Evolutionary conservation across 2,888 invertebrate genomes (phyloP).

Genomic region (Pristionchus maxplancki): DNA sequence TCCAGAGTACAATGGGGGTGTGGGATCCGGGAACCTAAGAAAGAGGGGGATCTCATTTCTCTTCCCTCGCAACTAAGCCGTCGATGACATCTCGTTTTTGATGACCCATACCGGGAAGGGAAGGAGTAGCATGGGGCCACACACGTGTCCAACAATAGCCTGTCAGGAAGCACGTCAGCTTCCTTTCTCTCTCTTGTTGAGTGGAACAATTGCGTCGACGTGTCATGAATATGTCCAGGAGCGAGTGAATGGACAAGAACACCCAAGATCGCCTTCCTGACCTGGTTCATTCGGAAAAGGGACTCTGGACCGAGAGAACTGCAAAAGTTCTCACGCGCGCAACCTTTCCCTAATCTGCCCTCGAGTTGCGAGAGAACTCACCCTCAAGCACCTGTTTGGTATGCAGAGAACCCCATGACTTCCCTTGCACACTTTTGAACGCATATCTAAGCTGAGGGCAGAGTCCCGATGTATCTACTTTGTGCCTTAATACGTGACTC

Average conservation of each 20-base stretch:
- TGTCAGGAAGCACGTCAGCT: not conserved
- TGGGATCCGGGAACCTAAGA: not conserved
- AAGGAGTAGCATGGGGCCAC: not conserved
- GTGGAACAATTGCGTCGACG: not conserved
- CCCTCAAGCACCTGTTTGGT: not conserved
- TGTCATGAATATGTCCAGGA: not conserved
- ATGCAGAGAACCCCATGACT: not conserved
- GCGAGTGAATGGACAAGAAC: not conserved
- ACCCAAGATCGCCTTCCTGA: not conserved
- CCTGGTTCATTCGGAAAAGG: not conserved
- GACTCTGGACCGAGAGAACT: not conserved
- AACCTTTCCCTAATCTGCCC: not conserved
- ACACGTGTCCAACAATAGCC: constrained; percentile 20
- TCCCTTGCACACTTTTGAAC: not conserved
- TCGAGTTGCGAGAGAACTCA: not conserved
- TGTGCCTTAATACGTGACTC: not conserved
- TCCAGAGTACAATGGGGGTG: not conserved
- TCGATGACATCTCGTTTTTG: not conserved
- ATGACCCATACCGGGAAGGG: not conserved
- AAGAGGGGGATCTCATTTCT: not conserved
- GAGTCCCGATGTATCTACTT: not conserved
- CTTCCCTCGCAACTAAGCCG: not conserved
- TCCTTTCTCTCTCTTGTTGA: not conserved
- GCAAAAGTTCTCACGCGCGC: not conserved
- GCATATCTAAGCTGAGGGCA: not conserved